Evolutionary conservation across 1,140 invertebrate genomes (phyloP), one percentile per base, ranked within the genome.

Genomic region (Ostrea denselamellosa): DNA sequence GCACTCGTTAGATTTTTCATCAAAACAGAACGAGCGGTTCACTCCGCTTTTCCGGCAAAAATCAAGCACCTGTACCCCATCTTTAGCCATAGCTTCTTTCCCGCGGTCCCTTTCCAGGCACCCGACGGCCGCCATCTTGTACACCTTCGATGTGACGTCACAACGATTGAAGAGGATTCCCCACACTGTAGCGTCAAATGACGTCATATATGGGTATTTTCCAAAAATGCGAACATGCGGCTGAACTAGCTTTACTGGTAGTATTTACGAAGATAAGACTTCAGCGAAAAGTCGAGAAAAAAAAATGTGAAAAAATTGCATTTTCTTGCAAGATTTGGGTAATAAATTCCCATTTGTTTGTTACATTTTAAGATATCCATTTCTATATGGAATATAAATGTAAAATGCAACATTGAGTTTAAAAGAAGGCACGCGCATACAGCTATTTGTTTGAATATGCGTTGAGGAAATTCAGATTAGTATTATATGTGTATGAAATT

Each of bases 81-180:
- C 87, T 68, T 88, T 89, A 58, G 87, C 86, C 83, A 87, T 51
- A 52, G 83, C 34, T 89, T 91, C 90, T 85, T 90, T 86, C 65
- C 85, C 89, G 85, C 91, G 85, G 89, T 85, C 91, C 87, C 91
- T 89, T 81, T 87, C 89, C 90, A 91, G 86, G 90, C 91, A 92
- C 90, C 92, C 91, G 89, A 92, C 91, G 82, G 90, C 90, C 92
- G 92, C 92, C 92, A 92, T 92, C 90, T 92, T 92, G 91, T 89
- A 91, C 89, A 92, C 91, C 91, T 90, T 91, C 90, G 89, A 88
- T 87, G 86, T 92, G 90, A 92, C 91, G 91, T 92, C 91, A 91
- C 65, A 10, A 68, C 88, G 90, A 89, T 56, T 83, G 89, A 89
- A 85, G 89, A 85, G 90, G 92, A 90, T 89, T 92, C 86, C 90